Conservation (phyloP, 2,888 invertebrate genomes). For the Linyphia triangularis region DNA sequence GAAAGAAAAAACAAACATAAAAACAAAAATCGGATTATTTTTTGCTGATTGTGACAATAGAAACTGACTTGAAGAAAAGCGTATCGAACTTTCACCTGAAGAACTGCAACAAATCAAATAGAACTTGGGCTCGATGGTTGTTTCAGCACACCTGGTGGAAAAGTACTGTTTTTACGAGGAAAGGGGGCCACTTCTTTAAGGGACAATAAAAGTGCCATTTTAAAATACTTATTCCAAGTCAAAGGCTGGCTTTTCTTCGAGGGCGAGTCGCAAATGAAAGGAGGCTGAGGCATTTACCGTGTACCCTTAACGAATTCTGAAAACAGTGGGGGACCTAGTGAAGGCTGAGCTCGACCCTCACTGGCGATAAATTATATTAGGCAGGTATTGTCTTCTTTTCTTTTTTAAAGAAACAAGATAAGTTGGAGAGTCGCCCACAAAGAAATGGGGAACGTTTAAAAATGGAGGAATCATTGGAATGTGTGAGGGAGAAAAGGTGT, state of each 20-base stretch:
- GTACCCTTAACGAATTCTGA: slow-evolving; percentile 60
- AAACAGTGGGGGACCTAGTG: slow-evolving; percentile 48
- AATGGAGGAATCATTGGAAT: slow-evolving; percentile 6
- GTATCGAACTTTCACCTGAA: background rate
- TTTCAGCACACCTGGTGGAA: slow-evolving; percentile 38
- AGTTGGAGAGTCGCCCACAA: background rate
- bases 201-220: slow-evolving; percentile 65
- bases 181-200: slow-evolving; percentile 29
- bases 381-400: slow-evolving; percentile 66
- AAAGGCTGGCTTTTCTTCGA: slow-evolving; percentile 18
- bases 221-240: slow-evolving; percentile 48
- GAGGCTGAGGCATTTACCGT: slow-evolving; percentile 22
- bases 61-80: background rate
- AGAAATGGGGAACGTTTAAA: slow-evolving; percentile 30
- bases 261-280: slow-evolving; percentile 40
- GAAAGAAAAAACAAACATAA: background rate
- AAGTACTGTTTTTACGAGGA: slow-evolving; percentile 28
- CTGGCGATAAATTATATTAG: slow-evolving; percentile 67
- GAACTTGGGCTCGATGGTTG: background rate
- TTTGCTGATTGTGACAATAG: background rate
- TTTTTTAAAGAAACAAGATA: background rate
- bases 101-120: background rate
- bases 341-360: slow-evolving; percentile 1
- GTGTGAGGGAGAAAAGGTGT: too few species aligned
- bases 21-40: background rate